These are phyloP conservation scores for Rhombomys opimus DNA, from an alignment of 2,113 vertebrate species.

Conservation along the genomic window DNA sequence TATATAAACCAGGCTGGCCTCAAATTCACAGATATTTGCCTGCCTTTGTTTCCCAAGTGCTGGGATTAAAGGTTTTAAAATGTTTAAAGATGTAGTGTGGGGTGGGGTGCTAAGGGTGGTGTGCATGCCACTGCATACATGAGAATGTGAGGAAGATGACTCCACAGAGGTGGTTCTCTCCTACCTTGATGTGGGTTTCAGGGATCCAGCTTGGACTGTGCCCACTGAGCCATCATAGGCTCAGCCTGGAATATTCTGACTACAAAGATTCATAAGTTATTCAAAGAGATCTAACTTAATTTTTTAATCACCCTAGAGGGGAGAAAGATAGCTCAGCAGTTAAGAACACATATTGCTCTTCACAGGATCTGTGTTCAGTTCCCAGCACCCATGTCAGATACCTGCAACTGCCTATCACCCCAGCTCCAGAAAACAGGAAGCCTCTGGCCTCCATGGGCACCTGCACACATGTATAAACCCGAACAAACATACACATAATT, in stretches of 20 bases:
- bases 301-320: not conserved
- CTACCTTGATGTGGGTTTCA: not conserved
- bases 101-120: not conserved
- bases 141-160: not conserved
- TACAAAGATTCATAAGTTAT: not conserved
- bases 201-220: not conserved
- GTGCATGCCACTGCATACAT: not conserved
- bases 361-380: not conserved
- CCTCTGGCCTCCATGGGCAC: not conserved
- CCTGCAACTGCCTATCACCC: not conserved
- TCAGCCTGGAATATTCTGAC: slow-evolving; percentile 11
- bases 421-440: not conserved
- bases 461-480: not conserved
- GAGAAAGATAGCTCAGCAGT: not conserved
- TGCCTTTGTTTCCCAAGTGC: too few relatives aligned
- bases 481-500: not conserved
- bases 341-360: not conserved
- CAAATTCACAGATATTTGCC: too few relatives aligned
- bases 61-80: too few relatives aligned
- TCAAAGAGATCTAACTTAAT: slow-evolving; percentile 17
- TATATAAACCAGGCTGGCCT: too few relatives aligned
- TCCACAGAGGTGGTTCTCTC: not conserved
- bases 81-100: not conserved
- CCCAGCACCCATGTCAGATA: not conserved
- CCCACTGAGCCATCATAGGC: not conserved